phyloP scores from a whole-genome alignment of 2,888 invertebrate species.

The Omphaloscelis lunosa region DNA sequence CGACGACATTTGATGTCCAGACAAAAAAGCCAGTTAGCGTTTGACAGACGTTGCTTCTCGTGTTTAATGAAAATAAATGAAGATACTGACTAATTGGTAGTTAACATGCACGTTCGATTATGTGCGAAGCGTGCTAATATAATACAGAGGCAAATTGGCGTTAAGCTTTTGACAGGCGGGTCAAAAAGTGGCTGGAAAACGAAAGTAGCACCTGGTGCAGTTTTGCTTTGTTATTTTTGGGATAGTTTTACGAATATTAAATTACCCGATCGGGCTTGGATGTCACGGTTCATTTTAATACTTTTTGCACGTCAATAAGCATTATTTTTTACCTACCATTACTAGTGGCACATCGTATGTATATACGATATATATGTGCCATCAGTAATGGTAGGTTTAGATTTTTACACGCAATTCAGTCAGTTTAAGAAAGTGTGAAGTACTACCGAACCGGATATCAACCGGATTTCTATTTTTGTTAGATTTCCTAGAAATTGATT shows the following conservation, averaged over 20 bases:
- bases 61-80: slow-evolving; percentile 69
- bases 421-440: slow-evolving; percentile 62
- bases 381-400: slow-evolving; percentile 28
- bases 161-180: slow-evolving; percentile 74
- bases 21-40: slow-evolving; percentile 68
- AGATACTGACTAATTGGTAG: slow-evolving; percentile 75
- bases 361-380: slow-evolving; percentile 27
- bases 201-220: slow-evolving; percentile 70
- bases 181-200: slow-evolving; percentile 67
- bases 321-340: slow-evolving; percentile 38
- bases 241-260: slow-evolving; percentile 66
- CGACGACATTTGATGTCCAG: slow-evolving; percentile 65
- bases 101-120: slow-evolving; percentile 70
- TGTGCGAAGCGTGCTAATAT: slow-evolving; percentile 66
- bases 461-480: slow-evolving; percentile 59
- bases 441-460: slow-evolving; percentile 54
- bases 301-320: slow-evolving; percentile 48
- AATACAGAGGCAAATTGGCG: slow-evolving; percentile 74
- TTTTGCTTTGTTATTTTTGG: slow-evolving; percentile 61
- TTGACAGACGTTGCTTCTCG: slow-evolving; percentile 69
- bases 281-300: slow-evolving; percentile 62
- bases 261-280: slow-evolving; percentile 59
- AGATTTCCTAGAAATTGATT: slow-evolving; percentile 35
- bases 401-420: slow-evolving; percentile 57
- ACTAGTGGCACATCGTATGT: slow-evolving; percentile 24